Conservation (phyloP, 2,797 vertebrate species). For the Luscinia luscinia region DNA sequence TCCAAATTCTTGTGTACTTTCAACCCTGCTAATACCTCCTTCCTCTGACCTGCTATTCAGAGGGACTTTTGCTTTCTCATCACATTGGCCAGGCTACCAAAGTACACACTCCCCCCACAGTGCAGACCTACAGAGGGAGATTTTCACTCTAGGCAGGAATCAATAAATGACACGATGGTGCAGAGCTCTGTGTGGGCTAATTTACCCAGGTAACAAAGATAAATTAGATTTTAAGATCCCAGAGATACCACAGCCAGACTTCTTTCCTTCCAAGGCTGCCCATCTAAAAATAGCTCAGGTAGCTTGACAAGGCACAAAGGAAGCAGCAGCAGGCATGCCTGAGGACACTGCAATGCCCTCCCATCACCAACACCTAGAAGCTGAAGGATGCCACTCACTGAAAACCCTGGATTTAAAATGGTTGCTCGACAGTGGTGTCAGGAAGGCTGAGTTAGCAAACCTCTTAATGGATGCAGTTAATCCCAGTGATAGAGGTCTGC, state of each 20-base stretch:
- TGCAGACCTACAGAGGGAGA: not conserved
- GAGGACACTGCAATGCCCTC: not conserved
- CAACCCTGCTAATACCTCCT: not conserved
- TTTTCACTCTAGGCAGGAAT: not conserved
- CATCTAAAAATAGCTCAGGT: not conserved
- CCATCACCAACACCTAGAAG: not conserved
- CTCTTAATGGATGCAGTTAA: not conserved
- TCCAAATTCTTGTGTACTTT: not conserved
- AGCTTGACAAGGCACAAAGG: not conserved
- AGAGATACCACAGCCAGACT: not conserved
- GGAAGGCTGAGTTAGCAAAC: not conserved
- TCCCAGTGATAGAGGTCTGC: not conserved
- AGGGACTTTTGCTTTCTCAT: not conserved
- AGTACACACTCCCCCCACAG: accelerated
- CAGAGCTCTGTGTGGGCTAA: not conserved
- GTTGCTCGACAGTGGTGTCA: not conserved
- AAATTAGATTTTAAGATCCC: not conserved
- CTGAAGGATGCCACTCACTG: not conserved
- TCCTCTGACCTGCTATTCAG: not conserved
- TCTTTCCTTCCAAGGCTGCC: not conserved
- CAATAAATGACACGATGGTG: not conserved
- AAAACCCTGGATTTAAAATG: not conserved
- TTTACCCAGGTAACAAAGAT: not conserved
- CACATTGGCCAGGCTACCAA: not conserved
- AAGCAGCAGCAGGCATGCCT: not conserved